Base-by-base conservation (phyloP, 2,113 vertebrate genomes). In the Coreoperca whiteheadi region DNA sequence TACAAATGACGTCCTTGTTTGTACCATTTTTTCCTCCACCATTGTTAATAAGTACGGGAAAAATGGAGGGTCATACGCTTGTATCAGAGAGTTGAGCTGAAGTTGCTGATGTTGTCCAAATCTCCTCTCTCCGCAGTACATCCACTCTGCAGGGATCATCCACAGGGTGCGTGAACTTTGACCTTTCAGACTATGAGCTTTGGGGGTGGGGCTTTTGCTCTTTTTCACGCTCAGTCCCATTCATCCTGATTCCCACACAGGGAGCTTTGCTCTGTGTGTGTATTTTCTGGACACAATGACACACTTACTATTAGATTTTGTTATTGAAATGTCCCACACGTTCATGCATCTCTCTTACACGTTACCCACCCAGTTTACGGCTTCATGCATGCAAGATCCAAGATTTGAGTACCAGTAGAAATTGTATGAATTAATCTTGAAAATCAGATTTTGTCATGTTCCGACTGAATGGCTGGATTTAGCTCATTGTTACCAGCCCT, bases 71-170 rank as follows among this genome's bases (percentile, higher is more conserved):
- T 30, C 23, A 6, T 43, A 41, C 4, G 12, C 65, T 73, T 34
- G 39, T 72, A 46, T 83, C 10, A n/a, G 37, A 21, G 37, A 73
- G 71, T 46, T 16, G 20, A 39, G 37, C n/a, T 53, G 7, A 61
- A 41, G 25, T 69, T 43, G 14, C 79, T 87, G 53, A 91, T 23
- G 25, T 7, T 66, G 14, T 56, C 34, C 79, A 43, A 61, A 0
- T 81, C 11, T 82, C 75, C n/a, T 92, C 53, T 94, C 84, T 92
- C 84, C 71, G 18, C 95, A 99, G 98, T 99, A 99, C 63, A 99
- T 99, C 94, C 98, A 99, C 48, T 97, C 97, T 0, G 97, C 98
- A 2, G 98, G 98, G 86, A 94, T 99, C 95, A 96, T 99, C 90
- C 98, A 99, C 92, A 97, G 98, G 96, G 98, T 99, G 92, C 92